Evolutionary conservation across 1,140 invertebrate species (phyloP), one percentile per base, ranked within the genome.

Genomic region (Caerostris darwini): DNA sequence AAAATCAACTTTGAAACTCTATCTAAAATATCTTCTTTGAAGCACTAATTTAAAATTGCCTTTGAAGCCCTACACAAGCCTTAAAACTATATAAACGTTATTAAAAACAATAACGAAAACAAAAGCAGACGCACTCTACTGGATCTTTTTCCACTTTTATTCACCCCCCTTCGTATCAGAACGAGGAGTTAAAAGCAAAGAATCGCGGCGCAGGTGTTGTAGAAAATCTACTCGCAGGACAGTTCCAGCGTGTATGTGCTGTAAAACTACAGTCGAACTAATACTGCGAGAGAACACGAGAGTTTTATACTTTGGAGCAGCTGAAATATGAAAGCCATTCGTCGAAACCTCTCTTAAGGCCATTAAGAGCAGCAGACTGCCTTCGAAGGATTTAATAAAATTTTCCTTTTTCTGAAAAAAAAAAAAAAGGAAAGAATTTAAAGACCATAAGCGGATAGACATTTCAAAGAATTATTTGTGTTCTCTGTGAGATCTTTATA

Each of bases 281-380:
- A 77, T 50, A 34, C 19, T 50, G 19, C 5, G 69, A 77, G 59
- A 77, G 69, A 34, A 77, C 69, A 77, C 34, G 69, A 77, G 69
- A 10, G 19, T 77, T 71, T 77, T 77, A 50, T 77, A 50, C 69
- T 14, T 77, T 71, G 50, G 69, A 34, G 69, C 34, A 77, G 34
- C 69, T 77, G 8, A 34, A 77, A 77, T 77, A 77, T 77, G 69
- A 77, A 77, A 77, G 50, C 69, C 69, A 77, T 77, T 77, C 50
- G 50, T 77, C 69, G 7, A 50, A 77, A 77, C 69, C 50, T 19
- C 69, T 53, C 8, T 77, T 77, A 77, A 77, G 69, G 50, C 69
- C 69, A 77, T 77, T 77, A 77, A 34, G n/a, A n/a, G n/a, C 34
- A 10, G 69, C 69, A 77, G 69, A 50, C 69, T 77, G 34, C 69